These are phyloP conservation scores for Gambusia affinis DNA, from an alignment of 2,113 vertebrate genomes.

Conservation along the genomic window DNA sequence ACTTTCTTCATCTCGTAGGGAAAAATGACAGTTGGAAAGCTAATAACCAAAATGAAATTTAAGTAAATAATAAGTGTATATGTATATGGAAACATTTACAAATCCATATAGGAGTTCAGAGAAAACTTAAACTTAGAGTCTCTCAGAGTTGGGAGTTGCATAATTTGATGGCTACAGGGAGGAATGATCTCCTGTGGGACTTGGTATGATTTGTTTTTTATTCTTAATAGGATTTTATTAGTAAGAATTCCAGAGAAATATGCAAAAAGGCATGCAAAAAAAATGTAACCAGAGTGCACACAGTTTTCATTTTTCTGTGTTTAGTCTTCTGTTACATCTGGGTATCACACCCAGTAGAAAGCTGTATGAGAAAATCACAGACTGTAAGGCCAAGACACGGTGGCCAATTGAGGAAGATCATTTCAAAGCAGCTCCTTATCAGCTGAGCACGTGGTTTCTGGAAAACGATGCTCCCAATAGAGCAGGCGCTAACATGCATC, in stretches of 20 bases:
- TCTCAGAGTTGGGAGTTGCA: too few species aligned
- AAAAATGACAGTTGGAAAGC: too few species aligned
- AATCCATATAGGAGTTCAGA: too few species aligned
- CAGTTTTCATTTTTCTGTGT: background rate
- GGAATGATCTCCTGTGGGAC: too few species aligned
- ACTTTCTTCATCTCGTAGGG: too few species aligned
- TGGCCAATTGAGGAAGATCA: background rate
- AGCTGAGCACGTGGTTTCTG: conserved; percentile 36
- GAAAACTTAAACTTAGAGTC: too few species aligned
- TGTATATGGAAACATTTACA: too few species aligned
- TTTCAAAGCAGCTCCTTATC: conserved; percentile 32
- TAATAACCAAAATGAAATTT: too few species aligned
- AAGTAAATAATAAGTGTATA: too few species aligned
- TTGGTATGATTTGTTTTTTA: background rate
- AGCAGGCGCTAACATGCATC: conserved; percentile 44
- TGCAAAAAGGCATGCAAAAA: background rate
- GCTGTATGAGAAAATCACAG: background rate
- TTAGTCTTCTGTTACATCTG: background rate
- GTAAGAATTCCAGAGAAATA: background rate
- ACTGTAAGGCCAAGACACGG: conserved; percentile 12
- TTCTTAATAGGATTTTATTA: background rate
- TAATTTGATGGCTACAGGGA: too few species aligned
- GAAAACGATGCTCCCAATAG: conserved; percentile 45
- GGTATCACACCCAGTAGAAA: background rate
- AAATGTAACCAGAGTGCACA: background rate